A percentile compares a stretch with the other conserved stretches of the same genome.
phyloP scores from a whole-genome alignment of 2,797 vertebrate genomes.

The Leuciscus waleckii region DNA sequence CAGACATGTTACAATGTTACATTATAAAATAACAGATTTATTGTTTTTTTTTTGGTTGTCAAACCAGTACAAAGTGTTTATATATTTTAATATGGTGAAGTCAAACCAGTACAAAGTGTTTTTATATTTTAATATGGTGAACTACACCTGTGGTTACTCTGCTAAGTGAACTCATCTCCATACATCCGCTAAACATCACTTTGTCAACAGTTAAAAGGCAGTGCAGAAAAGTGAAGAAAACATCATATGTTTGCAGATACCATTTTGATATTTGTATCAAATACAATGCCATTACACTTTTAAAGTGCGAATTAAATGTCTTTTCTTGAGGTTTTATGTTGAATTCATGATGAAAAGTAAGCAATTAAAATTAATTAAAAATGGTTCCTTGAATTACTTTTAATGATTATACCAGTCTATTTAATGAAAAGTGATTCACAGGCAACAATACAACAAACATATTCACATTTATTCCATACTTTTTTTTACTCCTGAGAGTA shows the following conservation, averaged over 20 bases:
- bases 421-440: neutral
- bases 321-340: neutral
- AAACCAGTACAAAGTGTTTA: neutral
- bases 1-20: no score
- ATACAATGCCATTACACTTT: neutral
- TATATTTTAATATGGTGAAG: neutral
- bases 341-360: neutral
- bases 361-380: neutral
- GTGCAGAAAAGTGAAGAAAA: neutral
- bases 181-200: neutral
- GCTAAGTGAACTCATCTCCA: neutral
- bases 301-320: neutral
- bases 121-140: neutral
- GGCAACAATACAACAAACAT: neutral
- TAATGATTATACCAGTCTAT: neutral
- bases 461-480: neutral
- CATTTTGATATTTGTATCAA: neutral
- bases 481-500: no score
- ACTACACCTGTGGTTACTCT: constrained; percentile 3
- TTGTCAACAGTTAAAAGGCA: neutral
- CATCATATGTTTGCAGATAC: neutral
- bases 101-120: neutral
- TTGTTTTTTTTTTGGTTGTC: neutral
- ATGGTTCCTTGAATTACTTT: neutral
- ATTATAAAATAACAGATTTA: neutral